These are phyloP conservation scores for Calidris pygmaea DNA, from an alignment of 2,113 vertebrate genomes.

Conservation along the genomic window DNA sequence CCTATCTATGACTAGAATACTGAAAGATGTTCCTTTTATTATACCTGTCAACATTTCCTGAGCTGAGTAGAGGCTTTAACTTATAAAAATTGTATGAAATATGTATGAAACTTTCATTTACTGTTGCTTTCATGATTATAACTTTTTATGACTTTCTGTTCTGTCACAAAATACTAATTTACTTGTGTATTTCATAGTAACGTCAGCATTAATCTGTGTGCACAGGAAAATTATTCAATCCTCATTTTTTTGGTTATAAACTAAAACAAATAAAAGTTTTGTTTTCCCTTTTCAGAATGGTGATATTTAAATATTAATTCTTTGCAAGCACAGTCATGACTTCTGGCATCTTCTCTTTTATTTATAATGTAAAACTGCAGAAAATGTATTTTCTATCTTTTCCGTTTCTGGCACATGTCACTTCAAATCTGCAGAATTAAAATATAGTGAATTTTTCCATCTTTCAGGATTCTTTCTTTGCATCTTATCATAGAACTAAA, in stretches of 20 bases:
- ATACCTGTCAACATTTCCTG: background rate
- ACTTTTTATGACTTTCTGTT: background rate
- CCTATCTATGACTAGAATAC: background rate
- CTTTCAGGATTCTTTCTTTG: background rate
- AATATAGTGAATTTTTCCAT: background rate
- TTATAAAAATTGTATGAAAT: background rate
- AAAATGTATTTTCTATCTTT: background rate
- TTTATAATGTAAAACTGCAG: background rate
- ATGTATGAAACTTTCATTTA: background rate
- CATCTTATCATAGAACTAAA: background rate
- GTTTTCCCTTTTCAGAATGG: background rate
- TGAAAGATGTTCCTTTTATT: background rate
- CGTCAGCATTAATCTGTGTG: background rate
- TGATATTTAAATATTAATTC: conserved; percentile 26
- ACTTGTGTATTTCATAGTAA: background rate
- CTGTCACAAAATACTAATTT: background rate
- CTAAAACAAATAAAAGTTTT: background rate
- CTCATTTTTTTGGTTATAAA: background rate
- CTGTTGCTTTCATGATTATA: background rate
- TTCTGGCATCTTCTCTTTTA: background rate
- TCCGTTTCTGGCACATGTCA: background rate
- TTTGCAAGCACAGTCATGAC: background rate
- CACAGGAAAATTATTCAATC: background rate
- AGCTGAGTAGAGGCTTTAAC: background rate
- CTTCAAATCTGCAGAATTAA: background rate